Evolutionary conservation across 1,140 invertebrate genomes (phyloP), one percentile per base, ranked within the genome.

Genomic region (Anastrepha ludens): DNA sequence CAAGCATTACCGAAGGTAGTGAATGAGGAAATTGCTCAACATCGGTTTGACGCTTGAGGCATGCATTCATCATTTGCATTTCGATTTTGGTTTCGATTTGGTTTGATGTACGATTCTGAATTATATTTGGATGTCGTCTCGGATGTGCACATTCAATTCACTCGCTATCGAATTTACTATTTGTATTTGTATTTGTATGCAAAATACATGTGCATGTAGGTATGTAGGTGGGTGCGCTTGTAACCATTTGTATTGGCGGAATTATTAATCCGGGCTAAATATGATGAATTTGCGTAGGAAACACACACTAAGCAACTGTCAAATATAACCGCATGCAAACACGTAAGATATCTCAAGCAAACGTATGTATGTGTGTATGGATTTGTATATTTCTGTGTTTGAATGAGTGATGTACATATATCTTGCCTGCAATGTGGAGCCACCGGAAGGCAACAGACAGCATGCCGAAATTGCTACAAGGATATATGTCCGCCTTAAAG

Each of bases 241-340:
- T 81, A 81, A 81, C 55, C 44, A 81, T 81, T 55, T 81, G 47
- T 55, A 81, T 81, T 81, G 47, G 74, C 47, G 55, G 47, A 55
- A 81, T 81, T 81, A 81, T 81, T 81, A 81, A 81, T 81, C 74
- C 74, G 47, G 44, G 74, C 74, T 81, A 81, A 81, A 81, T 81
- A 81, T 81, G 74, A 81, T 81, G 74, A 81, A 81, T 81, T 55
- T 81, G 74, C 50, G 74, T 47, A 81, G 74, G 74, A 81, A 81
- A 55, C 20, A 81, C 55, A 81, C 74, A 81, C 74, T 81, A 81
- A 81, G 20, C 74, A 81, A 81, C 47, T 55, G 29, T 1, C 17
- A 55, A 81, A 55, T n/a, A 41, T 41, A 55, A 81, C 74, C 74
- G 47, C 74, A 81, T 81, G 11, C 74, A 50, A 55, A 81, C 74